Evolutionary conservation across 1,140 invertebrate genomes (phyloP).

Genomic region (Thereuonema tuberculata): DNA sequence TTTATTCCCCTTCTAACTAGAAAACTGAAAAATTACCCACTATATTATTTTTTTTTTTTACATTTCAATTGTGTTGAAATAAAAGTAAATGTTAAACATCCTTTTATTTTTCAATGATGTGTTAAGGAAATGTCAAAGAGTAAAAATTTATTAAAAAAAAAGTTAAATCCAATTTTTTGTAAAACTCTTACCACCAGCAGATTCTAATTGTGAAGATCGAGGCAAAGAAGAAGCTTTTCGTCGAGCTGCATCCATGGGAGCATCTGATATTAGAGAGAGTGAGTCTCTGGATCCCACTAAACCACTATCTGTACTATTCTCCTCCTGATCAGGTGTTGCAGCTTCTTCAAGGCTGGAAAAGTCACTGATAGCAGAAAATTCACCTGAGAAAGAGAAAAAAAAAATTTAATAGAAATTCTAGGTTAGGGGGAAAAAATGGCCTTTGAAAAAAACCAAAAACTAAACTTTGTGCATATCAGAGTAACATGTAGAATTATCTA

Average conservation of each 20-base stretch:
- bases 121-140: too few relatives aligned
- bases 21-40: too few relatives aligned
- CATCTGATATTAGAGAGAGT: not conserved
- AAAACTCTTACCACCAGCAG: not conserved
- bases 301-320: constrained; percentile 30
- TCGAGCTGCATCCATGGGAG: not conserved
- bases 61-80: too few relatives aligned
- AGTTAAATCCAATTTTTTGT: too few relatives aligned
- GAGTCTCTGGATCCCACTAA: constrained; percentile 8
- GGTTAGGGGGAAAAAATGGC: too few relatives aligned
- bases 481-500: too few relatives aligned
- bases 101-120: too few relatives aligned
- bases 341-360: constrained; percentile 40
- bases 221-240: constrained; percentile 7
- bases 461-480: too few relatives aligned
- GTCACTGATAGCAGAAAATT: constrained; percentile 39
- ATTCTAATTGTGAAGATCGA: not conserved
- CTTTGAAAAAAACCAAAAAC: constrained; percentile 15
- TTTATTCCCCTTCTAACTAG: too few relatives aligned
- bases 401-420: constrained; percentile 6
- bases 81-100: too few relatives aligned
- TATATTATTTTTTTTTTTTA: too few relatives aligned
- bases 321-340: constrained; percentile 35
- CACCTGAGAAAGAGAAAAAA: constrained; percentile 20
- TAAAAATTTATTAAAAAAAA: too few relatives aligned